Percentiles rank a stretch among this genome's conserved stretches.
These are phyloP conservation scores for Onthophagus sagittarius DNA, from an alignment of 2,888 invertebrate species.

Conservation along the genomic window DNA sequence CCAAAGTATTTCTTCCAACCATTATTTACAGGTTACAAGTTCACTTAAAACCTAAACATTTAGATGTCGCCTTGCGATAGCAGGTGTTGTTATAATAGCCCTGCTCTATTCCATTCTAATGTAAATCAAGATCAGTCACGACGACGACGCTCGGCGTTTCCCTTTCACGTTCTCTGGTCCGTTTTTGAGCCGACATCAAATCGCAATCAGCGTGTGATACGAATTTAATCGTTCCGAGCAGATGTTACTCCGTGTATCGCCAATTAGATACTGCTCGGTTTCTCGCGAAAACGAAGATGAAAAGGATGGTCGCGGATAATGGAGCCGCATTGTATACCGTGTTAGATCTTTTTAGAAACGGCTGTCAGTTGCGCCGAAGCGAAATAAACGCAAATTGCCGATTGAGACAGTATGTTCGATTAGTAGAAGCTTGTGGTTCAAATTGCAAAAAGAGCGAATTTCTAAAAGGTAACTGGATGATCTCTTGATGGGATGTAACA, in stretches of 20 bases:
- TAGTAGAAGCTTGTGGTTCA: background rate
- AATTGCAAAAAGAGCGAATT: background rate
- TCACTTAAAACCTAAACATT: background rate
- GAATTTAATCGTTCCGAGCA: conserved; percentile 19
- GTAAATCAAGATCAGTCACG: conserved; percentile 30
- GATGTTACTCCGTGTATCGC: conserved; percentile 8
- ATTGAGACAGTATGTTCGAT: background rate
- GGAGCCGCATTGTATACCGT: background rate
- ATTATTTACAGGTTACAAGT: conserved; percentile 1
- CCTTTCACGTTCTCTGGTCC: conserved; percentile 21
- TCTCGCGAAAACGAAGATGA: background rate
- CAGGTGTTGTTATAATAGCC: conserved; percentile 28
- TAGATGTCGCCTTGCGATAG: conserved; percentile 18
- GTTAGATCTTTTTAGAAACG: background rate
- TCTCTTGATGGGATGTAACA: background rate
- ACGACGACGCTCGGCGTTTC: conserved; percentile 27
- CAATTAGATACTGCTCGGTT: background rate
- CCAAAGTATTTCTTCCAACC: background rate
- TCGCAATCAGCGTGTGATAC: conserved; percentile 20
- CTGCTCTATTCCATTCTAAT: conserved; percentile 26
- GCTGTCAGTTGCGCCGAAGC: background rate
- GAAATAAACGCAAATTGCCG: background rate
- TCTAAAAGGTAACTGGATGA: background rate
- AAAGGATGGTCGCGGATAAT: background rate
- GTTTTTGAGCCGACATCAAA: conserved; percentile 16